Conservation (phyloP, 2,113 vertebrate genomes). For the Hepsetus odoe region DNA sequence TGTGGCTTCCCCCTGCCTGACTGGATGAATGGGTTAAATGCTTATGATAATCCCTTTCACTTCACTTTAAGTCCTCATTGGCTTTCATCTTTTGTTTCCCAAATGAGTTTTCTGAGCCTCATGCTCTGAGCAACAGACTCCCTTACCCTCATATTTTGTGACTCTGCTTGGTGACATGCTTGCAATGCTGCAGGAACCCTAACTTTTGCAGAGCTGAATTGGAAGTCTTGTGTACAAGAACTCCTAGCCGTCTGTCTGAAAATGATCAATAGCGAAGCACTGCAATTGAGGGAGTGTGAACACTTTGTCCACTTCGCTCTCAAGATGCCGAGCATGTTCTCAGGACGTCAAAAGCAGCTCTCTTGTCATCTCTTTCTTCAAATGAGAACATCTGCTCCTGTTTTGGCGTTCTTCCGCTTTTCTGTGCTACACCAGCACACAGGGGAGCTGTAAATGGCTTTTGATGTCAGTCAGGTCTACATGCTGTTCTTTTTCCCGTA, state of each 20-base stretch:
- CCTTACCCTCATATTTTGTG: not conserved
- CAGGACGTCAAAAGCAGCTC: not conserved
- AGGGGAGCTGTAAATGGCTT: slow-evolving; percentile 41
- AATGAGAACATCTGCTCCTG: slow-evolving; percentile 1
- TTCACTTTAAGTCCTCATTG: no score
- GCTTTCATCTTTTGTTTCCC: not conserved
- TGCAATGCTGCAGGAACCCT: no score
- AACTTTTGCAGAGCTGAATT: not conserved
- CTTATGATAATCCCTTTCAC: no score
- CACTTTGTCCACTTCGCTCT: slow-evolving; percentile 1
- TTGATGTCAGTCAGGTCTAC: slow-evolving; percentile 33
- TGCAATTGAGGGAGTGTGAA: not conserved
- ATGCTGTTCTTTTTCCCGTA: slow-evolving; percentile 9
- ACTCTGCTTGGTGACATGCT: not conserved
- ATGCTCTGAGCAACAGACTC: not conserved
- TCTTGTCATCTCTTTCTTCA: not conserved
- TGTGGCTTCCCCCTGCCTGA: no score
- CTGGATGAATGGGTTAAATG: no score
- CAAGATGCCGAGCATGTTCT: not conserved
- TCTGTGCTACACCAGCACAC: not conserved
- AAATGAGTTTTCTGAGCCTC: not conserved
- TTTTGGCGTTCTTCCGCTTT: not conserved
- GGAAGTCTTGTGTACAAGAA: not conserved
- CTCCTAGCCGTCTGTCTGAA: not conserved
- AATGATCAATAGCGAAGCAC: not conserved